These are phyloP conservation scores for Zaprionus davidi DNA, from an alignment of 1,140 invertebrate species.

Conservation along the genomic window DNA sequence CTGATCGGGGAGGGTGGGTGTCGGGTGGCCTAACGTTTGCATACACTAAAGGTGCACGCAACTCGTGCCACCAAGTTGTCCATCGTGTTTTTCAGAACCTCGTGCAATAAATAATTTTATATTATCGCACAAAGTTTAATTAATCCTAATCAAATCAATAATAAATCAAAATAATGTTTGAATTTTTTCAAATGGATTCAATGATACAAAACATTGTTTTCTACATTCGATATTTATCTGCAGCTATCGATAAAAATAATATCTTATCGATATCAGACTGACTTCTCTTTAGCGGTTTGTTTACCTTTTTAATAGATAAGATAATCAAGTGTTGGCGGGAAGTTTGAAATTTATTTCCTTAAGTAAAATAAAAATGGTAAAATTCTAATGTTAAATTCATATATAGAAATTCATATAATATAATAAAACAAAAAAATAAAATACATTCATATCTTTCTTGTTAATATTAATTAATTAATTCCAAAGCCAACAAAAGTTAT, in stretches of 20 bases:
- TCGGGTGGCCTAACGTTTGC: conserved; percentile 25
- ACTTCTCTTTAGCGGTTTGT: neutral
- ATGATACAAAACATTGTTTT: neutral
- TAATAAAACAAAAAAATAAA: neutral
- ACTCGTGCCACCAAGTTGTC: conserved; percentile 11
- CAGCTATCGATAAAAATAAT: neutral
- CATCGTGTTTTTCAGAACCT: neutral
- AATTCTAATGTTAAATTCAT: neutral
- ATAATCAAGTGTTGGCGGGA: neutral
- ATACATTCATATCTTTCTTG: neutral
- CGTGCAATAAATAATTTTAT: neutral
- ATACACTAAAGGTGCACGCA: conserved; percentile 28
- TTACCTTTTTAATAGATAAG: neutral
- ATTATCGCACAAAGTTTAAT: neutral
- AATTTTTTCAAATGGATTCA: neutral
- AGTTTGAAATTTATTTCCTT: neutral
- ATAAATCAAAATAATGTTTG: neutral
- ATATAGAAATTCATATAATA: neutral
- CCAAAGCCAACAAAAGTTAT: neutral
- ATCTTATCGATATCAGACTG: neutral
- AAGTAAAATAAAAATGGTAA: neutral
- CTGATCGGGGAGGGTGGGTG: conserved; percentile 43
- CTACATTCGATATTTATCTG: neutral
- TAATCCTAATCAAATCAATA: neutral
- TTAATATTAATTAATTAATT: neutral